A percentile compares a stretch with the other conserved stretches of the same genome.
Evolutionary conservation across 1,140 invertebrate species (phyloP).

Genomic region (Piezodorus guildinii): DNA sequence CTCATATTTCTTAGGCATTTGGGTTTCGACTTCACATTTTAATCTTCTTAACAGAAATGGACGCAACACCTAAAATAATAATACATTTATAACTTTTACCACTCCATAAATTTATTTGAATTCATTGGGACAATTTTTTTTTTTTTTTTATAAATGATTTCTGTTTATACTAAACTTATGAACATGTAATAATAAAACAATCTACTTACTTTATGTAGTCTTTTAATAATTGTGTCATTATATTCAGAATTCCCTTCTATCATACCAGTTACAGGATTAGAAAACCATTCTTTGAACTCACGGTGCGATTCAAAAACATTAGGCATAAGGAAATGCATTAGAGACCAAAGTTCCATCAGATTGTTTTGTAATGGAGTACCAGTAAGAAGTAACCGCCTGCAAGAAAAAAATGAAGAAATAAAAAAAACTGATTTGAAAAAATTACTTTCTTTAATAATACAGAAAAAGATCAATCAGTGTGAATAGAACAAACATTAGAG

Average conservation of each 20-base stretch:
- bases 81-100: background rate
- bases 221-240: conserved; percentile 84
- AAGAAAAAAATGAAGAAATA: conserved; percentile 25
- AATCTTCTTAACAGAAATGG: conserved; percentile 92
- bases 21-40: conserved; percentile 97
- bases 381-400: conserved; percentile 81
- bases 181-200: background rate
- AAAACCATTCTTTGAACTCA: conserved; percentile 98
- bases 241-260: conserved; percentile 93
- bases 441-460: too few relatives aligned
- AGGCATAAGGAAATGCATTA: conserved; percentile 99
- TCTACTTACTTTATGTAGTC: conserved; percentile 78
- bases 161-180: too few relatives aligned
- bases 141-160: too few relatives aligned
- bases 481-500: too few relatives aligned
- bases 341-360: conserved; percentile 97
- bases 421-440: background rate
- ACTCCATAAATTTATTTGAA: background rate
- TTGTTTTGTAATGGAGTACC: conserved; percentile 99
- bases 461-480: too few relatives aligned
- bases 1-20: conserved; percentile 98
- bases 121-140: background rate
- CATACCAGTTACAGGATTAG: conserved; percentile 95
- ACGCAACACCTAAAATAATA: conserved; percentile 67
- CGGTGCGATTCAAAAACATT: conserved; percentile 96